Percentiles rank a stretch among this genome's conserved stretches.
phyloP scores from a whole-genome alignment of 2,113 vertebrate species.

The Isichthys henryi region DNA sequence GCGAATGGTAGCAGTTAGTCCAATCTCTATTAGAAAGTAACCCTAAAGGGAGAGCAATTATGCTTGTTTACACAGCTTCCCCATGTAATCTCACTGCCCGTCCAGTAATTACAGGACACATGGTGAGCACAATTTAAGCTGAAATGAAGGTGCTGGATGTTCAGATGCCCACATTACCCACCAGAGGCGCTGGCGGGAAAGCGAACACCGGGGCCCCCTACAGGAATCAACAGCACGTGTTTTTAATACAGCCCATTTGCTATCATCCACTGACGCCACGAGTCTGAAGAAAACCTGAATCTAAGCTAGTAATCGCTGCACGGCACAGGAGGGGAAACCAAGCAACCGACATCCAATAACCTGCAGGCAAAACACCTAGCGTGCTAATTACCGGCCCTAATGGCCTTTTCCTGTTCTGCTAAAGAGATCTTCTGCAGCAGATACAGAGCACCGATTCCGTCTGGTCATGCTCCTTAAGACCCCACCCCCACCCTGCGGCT shows the following conservation, averaged over 20 bases:
- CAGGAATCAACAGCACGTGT: background rate
- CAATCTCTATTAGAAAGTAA: background rate
- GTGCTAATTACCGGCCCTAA: background rate
- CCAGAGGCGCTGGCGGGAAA: background rate
- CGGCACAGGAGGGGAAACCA: background rate
- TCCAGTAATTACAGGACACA: background rate
- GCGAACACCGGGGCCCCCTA: background rate
- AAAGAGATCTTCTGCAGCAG: background rate
- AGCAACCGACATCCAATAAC: background rate
- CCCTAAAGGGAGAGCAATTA: background rate
- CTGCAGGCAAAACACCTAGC: background rate
- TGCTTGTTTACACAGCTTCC: background rate
- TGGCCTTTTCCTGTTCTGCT: background rate
- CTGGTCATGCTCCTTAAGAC: background rate
- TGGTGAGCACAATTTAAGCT: background rate
- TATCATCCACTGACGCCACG: background rate
- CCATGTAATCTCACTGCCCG: background rate
- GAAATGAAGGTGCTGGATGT: background rate
- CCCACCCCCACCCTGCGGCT: background rate
- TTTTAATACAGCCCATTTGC: background rate
- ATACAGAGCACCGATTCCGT: background rate
- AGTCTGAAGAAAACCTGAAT: background rate
- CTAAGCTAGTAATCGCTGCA: background rate
- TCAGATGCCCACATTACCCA: background rate
- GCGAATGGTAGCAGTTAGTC: background rate